A percentile compares a stretch with the other conserved stretches of the same genome.
These are phyloP conservation scores for Heloderma charlesbogerti DNA, from an alignment of 2,113 vertebrate species.

Conservation along the genomic window DNA sequence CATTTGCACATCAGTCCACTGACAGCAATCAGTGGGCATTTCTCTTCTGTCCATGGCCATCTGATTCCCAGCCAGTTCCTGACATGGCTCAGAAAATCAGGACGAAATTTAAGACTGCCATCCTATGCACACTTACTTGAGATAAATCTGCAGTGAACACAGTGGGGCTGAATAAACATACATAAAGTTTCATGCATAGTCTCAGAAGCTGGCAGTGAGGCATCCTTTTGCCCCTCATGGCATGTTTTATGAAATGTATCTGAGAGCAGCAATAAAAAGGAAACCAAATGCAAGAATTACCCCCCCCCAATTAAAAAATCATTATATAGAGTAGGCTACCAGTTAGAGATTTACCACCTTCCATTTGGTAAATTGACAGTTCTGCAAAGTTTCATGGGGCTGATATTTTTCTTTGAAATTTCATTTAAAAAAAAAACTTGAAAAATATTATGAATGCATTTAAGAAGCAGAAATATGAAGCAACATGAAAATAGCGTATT, in stretches of 20 bases:
- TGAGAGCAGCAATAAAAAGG: not conserved
- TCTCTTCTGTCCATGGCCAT: not conserved
- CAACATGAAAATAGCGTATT: not conserved
- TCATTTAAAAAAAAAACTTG: not conserved
- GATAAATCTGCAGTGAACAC: not conserved
- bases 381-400: not conserved
- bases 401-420: not conserved
- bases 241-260: not conserved
- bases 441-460: not conserved
- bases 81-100: conserved; percentile 11
- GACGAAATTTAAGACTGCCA: not conserved
- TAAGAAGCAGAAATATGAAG: not conserved
- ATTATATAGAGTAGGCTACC: not conserved
- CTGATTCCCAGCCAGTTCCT: not conserved
- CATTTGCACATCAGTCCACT: not conserved
- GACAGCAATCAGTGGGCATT: not conserved
- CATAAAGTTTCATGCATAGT: not conserved
- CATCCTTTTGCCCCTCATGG: conserved; percentile 12
- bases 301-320: not conserved
- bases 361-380: not conserved
- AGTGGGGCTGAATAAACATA: not conserved
- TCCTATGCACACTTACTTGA: not conserved
- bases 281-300: not conserved
- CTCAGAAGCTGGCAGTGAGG: conserved; percentile 9
- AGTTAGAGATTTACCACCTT: not conserved